These are phyloP conservation scores for Eurytoma californica DNA, from an alignment of 2,888 invertebrate genomes.

Conservation along the genomic window DNA sequence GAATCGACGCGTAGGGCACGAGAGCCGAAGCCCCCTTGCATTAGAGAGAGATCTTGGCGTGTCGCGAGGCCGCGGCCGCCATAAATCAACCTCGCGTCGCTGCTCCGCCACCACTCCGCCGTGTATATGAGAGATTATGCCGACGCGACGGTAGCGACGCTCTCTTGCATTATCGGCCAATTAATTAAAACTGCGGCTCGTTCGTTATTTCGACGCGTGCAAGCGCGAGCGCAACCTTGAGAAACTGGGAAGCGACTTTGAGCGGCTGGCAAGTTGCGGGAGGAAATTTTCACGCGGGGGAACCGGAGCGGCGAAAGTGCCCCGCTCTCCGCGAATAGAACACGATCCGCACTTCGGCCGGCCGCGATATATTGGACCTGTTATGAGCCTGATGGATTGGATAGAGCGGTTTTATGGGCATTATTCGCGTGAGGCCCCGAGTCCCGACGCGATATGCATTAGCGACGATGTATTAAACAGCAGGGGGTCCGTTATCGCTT, in stretches of 20 bases:
- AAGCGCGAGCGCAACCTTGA: too few relatives aligned
- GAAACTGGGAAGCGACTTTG: too few relatives aligned
- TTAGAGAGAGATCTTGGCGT: not conserved
- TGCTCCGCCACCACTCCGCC: not conserved
- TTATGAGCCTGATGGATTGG: not conserved
- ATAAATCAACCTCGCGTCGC: not conserved
- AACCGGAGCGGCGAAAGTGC: not conserved
- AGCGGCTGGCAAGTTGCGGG: too few relatives aligned
- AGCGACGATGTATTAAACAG: too few relatives aligned
- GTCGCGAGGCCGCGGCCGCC: not conserved
- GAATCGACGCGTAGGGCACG: conserved; percentile 2
- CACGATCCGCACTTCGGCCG: not conserved
- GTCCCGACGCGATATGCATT: too few relatives aligned
- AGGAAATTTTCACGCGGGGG: not conserved
- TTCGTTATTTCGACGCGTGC: not conserved
- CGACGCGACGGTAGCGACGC: not conserved
- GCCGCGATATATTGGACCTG: not conserved
- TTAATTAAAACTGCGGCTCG: not conserved
- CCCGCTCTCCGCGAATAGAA: not conserved
- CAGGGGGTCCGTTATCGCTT: too few relatives aligned
- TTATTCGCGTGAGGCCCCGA: too few relatives aligned
- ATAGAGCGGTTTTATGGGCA: too few relatives aligned
- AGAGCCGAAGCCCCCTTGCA: not conserved
- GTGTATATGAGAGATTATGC: not conserved
- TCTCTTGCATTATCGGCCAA: not conserved